Evolutionary conservation across 64 coral and sea anemone species (phyloP), one percentile per base, ranked within the genome.

Genomic region (Actinia tenebrosa): DNA sequence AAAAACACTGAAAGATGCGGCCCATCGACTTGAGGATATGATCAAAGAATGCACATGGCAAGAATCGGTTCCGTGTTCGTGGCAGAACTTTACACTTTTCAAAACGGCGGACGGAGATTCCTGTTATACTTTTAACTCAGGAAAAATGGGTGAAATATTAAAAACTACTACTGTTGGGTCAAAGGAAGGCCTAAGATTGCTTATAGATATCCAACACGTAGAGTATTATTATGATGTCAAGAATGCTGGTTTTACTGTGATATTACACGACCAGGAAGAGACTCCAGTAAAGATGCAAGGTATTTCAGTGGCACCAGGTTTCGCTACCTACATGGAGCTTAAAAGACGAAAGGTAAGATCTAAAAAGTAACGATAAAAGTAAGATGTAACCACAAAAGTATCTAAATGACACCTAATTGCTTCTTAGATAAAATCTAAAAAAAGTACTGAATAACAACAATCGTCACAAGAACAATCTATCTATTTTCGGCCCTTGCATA

Each of bases 221-320:
- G 94, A 96, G 25, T 96, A 96, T 50, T 96, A 96, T 56, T 96
- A 88, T 27, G 91, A 56, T 18, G 94, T 96, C 1, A 56, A 87
- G 53, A 96, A 82, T 72, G 94, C 94, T 13, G 94, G 94, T 0
- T 96, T 96, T 60, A 88, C 83, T 63, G 91, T 96, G 14, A 96
- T 96, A 61, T 58, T 96, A 19, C 94, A 96, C 22, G 94, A 96
- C 69, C 91, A 93, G 64, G 94, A 87, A 17, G 94, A 96, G 15
- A 93, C 94, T 3, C 94, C 94, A 7, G 91, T 90, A 11, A 92
- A 92, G 27, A 93, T 96, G 91, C 94, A 96, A 54, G 94, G 94
- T 1, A 87, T 90, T 54, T 92, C 91, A 2, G 91, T 96, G 1
- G 60, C 94, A 1, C 94, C 94, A 1, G 94, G 94, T 1, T 96